These are phyloP conservation scores for Chaunax sp. DNA, from an alignment of 2,797 vertebrate species.

Conservation along the genomic window DNA sequence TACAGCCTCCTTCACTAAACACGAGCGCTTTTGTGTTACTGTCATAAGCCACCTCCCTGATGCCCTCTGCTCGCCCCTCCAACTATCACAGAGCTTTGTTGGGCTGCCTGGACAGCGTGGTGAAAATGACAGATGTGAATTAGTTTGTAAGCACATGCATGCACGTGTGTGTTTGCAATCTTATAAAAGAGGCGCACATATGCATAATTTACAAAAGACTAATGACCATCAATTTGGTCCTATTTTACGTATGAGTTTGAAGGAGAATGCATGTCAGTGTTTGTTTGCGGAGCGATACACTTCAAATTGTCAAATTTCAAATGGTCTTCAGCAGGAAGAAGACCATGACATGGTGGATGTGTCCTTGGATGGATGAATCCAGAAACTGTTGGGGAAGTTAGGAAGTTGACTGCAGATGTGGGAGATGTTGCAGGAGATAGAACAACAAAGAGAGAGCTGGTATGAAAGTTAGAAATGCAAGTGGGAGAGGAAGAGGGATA, in stretches of 20 bases:
- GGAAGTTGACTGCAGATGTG: slow-evolving; percentile 31
- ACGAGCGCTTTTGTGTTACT: slow-evolving; percentile 69
- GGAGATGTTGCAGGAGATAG: slow-evolving; percentile 52
- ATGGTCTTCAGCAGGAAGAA: slow-evolving; percentile 49
- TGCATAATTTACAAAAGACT: background rate
- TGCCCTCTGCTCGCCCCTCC: slow-evolving; percentile 25
- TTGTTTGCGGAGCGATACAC: slow-evolving; percentile 29
- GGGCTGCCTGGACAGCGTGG: background rate
- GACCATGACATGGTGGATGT: slow-evolving; percentile 57
- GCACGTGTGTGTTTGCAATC: slow-evolving; percentile 5
- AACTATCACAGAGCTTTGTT: slow-evolving; percentile 36
- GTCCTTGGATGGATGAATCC: slow-evolving; percentile 62
- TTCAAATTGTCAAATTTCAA: too few relatives aligned
- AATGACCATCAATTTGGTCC: slow-evolving; percentile 23
- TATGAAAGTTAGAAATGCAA: slow-evolving; percentile 27
- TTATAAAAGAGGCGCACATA: background rate
- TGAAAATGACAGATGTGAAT: slow-evolving; percentile 31
- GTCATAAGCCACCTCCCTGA: slow-evolving; percentile 66
- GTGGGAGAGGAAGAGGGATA: slow-evolving; percentile 8
- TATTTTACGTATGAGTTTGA: slow-evolving; percentile 38
- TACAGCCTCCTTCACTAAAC: slow-evolving; percentile 70
- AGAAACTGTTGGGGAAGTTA: slow-evolving; percentile 44
- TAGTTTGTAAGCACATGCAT: slow-evolving; percentile 3
- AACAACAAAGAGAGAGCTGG: slow-evolving; percentile 20
- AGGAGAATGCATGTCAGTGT: slow-evolving; percentile 8